Evolutionary conservation across 2,113 vertebrate genomes (phyloP).

Genomic region (Ardeotis arabs): DNA sequence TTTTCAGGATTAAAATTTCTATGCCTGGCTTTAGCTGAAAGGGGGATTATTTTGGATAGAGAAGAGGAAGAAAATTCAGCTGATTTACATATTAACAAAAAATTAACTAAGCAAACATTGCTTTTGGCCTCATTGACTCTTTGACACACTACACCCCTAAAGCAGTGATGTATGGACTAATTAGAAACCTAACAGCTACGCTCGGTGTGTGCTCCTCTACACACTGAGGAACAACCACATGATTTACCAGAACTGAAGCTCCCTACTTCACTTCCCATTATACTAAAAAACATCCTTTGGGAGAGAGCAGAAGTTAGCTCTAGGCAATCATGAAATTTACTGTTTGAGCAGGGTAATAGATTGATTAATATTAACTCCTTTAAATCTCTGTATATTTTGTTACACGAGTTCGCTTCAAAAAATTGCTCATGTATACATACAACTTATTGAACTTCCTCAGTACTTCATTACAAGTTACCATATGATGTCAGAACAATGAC

Average conservation of each 20-base stretch:
- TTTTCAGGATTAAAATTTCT: background rate
- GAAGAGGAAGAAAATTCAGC: background rate
- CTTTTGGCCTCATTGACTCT: background rate
- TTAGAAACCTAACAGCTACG: background rate
- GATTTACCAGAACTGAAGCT: background rate
- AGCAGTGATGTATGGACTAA: background rate
- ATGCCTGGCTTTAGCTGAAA: background rate
- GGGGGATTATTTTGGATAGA: background rate
- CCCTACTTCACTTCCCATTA: background rate
- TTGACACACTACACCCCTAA: background rate
- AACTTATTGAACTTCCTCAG: background rate
- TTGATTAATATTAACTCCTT: background rate
- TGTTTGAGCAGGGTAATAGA: background rate
- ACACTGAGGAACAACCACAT: accelerated
- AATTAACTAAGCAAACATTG: background rate
- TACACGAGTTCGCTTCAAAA: background rate
- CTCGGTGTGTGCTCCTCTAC: background rate
- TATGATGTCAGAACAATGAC: background rate
- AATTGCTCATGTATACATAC: background rate
- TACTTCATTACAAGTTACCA: background rate
- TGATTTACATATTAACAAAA: background rate
- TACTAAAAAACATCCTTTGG: background rate
- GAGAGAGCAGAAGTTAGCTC: background rate
- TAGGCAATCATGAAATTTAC: background rate
- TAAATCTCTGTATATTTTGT: background rate